These are phyloP conservation scores for Ophion slaviceki DNA, from an alignment of 2,888 invertebrate species.

Conservation along the genomic window DNA sequence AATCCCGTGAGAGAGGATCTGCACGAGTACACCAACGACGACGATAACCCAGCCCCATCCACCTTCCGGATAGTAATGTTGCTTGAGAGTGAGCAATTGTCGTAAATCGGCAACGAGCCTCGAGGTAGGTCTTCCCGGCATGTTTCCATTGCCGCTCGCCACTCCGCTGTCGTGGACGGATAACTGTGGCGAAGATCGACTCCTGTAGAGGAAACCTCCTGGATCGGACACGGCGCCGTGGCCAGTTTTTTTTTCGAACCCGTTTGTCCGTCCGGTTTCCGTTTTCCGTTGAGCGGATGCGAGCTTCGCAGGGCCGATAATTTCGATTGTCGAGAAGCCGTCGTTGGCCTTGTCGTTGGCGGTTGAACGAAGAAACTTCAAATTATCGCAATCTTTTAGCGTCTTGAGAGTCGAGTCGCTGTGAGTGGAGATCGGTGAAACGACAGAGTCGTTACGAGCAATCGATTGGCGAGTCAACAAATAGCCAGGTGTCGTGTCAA, in stretches of 20 bases:
- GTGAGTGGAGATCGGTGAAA: conserved; percentile 29
- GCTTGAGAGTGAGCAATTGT: conserved; percentile 88
- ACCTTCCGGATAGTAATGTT: conserved; percentile 94
- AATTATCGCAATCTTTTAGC: conserved; percentile 52
- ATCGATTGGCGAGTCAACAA: conserved; percentile 37
- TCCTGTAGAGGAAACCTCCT: conserved; percentile 85
- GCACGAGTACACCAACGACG: conserved; percentile 89
- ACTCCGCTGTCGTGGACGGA: conserved; percentile 86
- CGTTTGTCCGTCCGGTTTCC: conserved; percentile 6
- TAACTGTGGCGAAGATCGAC: conserved; percentile 88
- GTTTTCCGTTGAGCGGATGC: neutral
- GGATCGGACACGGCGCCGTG: neutral
- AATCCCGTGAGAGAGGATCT: conserved; percentile 90
- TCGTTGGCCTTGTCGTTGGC: conserved; percentile 29
- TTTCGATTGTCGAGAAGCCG: conserved; percentile 20
- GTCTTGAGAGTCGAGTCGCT: conserved; percentile 22
- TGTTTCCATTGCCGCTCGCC: conserved; percentile 82
- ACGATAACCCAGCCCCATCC: conserved; percentile 95
- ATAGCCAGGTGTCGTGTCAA: conserved; percentile 37
- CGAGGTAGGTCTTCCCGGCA: conserved; percentile 85
- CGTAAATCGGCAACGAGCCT: conserved; percentile 85
- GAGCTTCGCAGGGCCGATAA: neutral
- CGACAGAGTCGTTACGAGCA: conserved; percentile 35
- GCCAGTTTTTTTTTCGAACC: conserved; percentile 34
- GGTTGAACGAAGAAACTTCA: conserved; percentile 36